Percentiles rank a stretch among this genome's conserved stretches.
Conservation (phyloP, 2,113 vertebrate genomes). For the Odocoileus hemionus region DNA sequence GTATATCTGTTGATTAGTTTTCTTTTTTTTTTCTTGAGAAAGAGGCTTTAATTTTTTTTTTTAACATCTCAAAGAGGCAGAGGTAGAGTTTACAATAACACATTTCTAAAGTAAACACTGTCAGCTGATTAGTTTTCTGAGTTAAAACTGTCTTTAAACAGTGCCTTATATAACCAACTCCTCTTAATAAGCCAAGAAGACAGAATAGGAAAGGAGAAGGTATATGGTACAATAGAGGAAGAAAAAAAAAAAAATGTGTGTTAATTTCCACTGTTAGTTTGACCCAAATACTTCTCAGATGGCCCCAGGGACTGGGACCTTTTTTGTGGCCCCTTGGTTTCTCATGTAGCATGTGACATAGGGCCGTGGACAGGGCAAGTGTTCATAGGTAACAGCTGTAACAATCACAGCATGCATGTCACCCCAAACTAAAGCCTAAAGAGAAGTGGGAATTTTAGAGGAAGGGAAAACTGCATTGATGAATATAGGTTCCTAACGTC, state of each 20-base stretch:
- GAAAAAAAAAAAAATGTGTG: not conserved
- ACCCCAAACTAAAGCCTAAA: not conserved
- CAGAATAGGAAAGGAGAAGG: not conserved
- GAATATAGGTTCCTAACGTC: not conserved
- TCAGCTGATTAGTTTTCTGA: not conserved
- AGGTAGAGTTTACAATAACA: not conserved
- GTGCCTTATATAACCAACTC: not conserved
- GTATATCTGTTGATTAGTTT: not conserved
- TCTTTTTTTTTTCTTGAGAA: not conserved
- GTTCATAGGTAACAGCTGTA: not conserved
- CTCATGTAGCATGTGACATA: rapidly evolving
- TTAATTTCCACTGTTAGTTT: not conserved
- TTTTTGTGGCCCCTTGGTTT: not conserved
- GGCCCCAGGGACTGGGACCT: rapidly evolving
- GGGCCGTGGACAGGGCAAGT: not conserved
- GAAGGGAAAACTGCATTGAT: not conserved
- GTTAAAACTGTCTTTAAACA: not conserved
- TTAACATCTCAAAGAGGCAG: not conserved
- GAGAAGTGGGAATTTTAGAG: not conserved
- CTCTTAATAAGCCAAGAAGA: not conserved
- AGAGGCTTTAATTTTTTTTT: not conserved
- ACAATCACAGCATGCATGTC: not conserved
- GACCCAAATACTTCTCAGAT: not conserved
- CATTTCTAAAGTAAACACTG: not conserved
- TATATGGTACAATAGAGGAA: not conserved